Base-by-base conservation (phyloP, 1,140 invertebrate species). In the Macrobrachium nipponense region DNA sequence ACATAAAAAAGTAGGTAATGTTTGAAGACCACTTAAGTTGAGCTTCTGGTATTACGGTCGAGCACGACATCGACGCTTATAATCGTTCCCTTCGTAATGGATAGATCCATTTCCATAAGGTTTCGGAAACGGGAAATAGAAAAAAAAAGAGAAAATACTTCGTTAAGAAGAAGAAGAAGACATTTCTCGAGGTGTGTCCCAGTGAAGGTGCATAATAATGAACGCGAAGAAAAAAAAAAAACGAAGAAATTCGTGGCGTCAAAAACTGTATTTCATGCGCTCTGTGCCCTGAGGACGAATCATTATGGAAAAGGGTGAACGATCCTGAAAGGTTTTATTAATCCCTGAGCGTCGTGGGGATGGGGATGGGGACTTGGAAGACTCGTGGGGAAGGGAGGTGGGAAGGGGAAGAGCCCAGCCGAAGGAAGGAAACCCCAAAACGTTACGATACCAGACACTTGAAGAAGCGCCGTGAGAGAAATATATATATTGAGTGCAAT, bases 1-100 rank as follows among this genome's bases (percentile, higher is more conserved):
- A 44, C 15, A 44, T 18, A 58, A 77, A 77, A 59, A 77, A 77
- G 18, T 15, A 23, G 51, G 7, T 59, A 15, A 59, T 77, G 75
- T 77, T 77, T 58, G 75, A 77, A 59, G 75, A 77, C 8, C 23
- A 59, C 18, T 70, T 70, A 70, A 70, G 20, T 18, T 58, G 17
- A 23, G 75, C 75, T 77, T 59, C 75, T 77, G 58, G 75, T 59
- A 14, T 77, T 77, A 51, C 75, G 75, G 8, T 58, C 10, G 44
- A 2, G 75, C 75, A 20, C 18, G 43, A 20, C 17, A 12, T 51
- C 75, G 18, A 51, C 23, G 36, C n/a, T 66, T 66, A 66, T 66
- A 66, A 68, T 68, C 51, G 51, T 12, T 51, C 51, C 51, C 51
- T 51, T 51, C 51, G 51, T 51, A 51, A 51, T 51, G 51, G 51